phyloP scores from a whole-genome alignment of 2,888 invertebrate species.

The Scaptomyza flava region DNA sequence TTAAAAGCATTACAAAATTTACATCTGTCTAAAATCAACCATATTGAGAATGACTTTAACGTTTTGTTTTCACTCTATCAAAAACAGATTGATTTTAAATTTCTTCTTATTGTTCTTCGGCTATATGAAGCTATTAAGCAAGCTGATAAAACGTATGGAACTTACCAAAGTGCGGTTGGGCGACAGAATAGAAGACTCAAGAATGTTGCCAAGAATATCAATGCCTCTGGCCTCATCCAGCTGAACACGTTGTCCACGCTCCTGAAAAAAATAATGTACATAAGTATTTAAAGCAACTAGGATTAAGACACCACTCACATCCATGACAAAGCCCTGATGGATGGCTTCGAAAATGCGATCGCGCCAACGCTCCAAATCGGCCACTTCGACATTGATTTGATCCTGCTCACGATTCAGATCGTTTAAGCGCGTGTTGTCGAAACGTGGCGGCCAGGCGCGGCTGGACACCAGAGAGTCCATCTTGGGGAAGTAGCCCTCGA shows the following conservation, averaged over 20 bases:
- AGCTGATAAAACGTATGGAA: too few relatives aligned
- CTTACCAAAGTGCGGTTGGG: constrained; percentile 87
- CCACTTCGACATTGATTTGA: constrained; percentile 88
- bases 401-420: constrained; percentile 89
- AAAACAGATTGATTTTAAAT: too few relatives aligned
- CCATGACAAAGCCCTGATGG: constrained; percentile 86
- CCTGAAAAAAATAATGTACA: constrained; percentile 81
- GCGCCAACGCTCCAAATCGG: constrained; percentile 91
- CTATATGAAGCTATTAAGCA: too few relatives aligned
- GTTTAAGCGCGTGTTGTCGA: constrained; percentile 85
- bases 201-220: constrained; percentile 91
- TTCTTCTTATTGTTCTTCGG: too few relatives aligned
- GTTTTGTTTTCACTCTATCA: too few relatives aligned
- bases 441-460: constrained; percentile 90
- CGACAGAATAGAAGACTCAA: constrained; percentile 90
- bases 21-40: too few relatives aligned
- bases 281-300: fast-evolving
- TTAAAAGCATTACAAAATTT: too few relatives aligned
- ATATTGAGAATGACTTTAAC: too few relatives aligned
- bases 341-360: constrained; percentile 90
- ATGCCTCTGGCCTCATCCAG: constrained; percentile 90
- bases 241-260: constrained; percentile 86
- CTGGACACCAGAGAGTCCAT: constrained; percentile 91
- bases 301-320: constrained; percentile 83
- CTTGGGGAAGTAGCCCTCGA: constrained; percentile 93